phyloP scores from a whole-genome alignment of 2,797 vertebrate species.

The Periparus ater region DNA sequence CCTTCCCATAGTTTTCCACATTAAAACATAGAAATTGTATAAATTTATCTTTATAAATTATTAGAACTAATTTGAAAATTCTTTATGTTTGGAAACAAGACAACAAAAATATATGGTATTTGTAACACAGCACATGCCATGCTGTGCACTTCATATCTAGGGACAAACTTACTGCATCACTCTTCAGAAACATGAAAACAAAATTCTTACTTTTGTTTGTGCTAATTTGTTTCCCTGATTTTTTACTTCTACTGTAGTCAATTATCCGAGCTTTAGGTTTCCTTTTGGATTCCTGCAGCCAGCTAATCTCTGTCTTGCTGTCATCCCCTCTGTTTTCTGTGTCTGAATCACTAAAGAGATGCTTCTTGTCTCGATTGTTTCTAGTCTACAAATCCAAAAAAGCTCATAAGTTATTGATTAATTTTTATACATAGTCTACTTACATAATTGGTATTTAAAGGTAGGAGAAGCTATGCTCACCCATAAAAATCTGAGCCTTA shows the following conservation, averaged over 20 bases:
- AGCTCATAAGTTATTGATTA: neutral
- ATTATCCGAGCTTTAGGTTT: conserved; percentile 82
- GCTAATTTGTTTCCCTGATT: neutral
- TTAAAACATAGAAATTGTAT: neutral
- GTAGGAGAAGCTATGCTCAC: neutral
- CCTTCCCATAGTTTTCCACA: neutral
- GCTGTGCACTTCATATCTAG: neutral
- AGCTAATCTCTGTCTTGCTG: conserved; percentile 83
- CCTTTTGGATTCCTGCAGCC: conserved; percentile 83
- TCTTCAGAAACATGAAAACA: neutral
- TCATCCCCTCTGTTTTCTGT: conserved; percentile 82
- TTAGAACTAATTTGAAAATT: neutral
- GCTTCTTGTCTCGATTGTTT: conserved; percentile 75
- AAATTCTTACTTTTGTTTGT: conserved; percentile 64
- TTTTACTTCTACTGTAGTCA: conserved; percentile 83
- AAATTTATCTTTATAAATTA: neutral
- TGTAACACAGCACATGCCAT: neutral
- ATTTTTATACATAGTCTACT: neutral
- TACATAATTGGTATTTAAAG: neutral
- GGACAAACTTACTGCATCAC: neutral
- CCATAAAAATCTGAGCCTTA: conserved; percentile 40
- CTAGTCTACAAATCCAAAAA: conserved; percentile 34
- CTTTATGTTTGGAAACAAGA: neutral
- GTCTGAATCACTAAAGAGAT: conserved; percentile 91
- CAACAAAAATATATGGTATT: neutral